Base-by-base conservation (phyloP, 2,797 vertebrate genomes). In the Podargus strigoides region DNA sequence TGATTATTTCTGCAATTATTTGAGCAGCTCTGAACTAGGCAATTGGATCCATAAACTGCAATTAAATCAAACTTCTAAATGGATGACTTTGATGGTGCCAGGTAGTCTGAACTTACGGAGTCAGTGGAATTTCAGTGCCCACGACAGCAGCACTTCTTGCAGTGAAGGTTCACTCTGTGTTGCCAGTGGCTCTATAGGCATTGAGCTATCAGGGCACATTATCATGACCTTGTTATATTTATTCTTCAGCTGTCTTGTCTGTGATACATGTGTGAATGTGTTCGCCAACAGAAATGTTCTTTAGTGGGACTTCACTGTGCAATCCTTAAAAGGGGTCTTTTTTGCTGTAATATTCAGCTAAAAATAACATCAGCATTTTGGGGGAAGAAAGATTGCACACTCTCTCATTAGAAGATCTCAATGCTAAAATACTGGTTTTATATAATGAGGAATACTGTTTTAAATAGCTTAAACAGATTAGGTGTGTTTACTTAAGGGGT, bases 211-310 rank as follows among this genome's bases (percentile, higher is more conserved):
- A 73, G 50, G 23, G 32, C n/a, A 13, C 1, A 3, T 39, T 68
- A 34, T 16, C 4, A 7, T n/a, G 36, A 19, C 22, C 46, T 62
- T 55, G n/a, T 4, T 14, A 6, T 20, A 21, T 58, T 53, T 62
- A 46, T 58, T 37, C 50, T 53, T 79, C 50, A 62, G 18, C 17
- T n/a, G 32, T 15, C 14, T 83, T 68, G 7, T 19, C 30, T 70
- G 39, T 32, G 44, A 39, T 46, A 50, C 5, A 2, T n/a, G 8
- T 0, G 0, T 56, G 26, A 28, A 59, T 1, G 0, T 22, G 7
- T 26, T 52, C 21, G 28, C 30, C 9, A 14, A 91, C 26, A 55
- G 68, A 80, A 64, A 34, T 14, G 4, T n/a, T 56, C 22, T 56
- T 63, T n/a, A 41, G 20, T 60, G 23, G 5, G 15, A 41, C 5